phyloP scores from a whole-genome alignment of 2,888 invertebrate species.

The Drosophila colorata region DNA sequence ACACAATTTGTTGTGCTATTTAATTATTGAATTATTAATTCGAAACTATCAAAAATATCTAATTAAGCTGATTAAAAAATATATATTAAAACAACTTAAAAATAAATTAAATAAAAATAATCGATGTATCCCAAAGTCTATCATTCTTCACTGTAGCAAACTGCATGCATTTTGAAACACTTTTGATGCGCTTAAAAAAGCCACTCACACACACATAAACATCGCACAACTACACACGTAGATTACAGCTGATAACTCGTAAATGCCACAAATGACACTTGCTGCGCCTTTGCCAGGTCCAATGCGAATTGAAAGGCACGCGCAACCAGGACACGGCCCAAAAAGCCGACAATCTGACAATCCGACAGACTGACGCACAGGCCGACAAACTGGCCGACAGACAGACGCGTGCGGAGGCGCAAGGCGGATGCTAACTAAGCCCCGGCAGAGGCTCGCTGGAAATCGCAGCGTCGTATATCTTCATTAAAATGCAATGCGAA shows the following conservation, averaged over 20 bases:
- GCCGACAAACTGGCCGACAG: slow-evolving; percentile 23
- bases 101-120: no score
- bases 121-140: no score
- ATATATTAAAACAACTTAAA: no score
- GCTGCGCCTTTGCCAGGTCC: slow-evolving; percentile 43
- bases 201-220: slow-evolving; percentile 12
- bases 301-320: slow-evolving; percentile 51
- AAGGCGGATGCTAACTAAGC: slow-evolving; percentile 59
- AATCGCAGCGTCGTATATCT: slow-evolving; percentile 61
- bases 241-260: slow-evolving; percentile 39
- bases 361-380: slow-evolving; percentile 8
- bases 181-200: slow-evolving; percentile 31
- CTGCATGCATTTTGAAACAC: slow-evolving; percentile 22
- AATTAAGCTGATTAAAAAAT: no score
- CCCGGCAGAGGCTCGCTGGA: slow-evolving; percentile 39
- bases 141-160: neutral
- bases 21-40: no score
- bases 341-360: slow-evolving; percentile 20
- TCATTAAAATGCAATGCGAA: slow-evolving; percentile 80
- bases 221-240: slow-evolving; percentile 3
- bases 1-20: no score
- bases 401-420: slow-evolving; percentile 9
- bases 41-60: no score
- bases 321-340: slow-evolving; percentile 28
- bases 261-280: slow-evolving; percentile 53